Evolutionary conservation across 2,113 vertebrate species (phyloP).

Genomic region (Taurulus bubalis): DNA sequence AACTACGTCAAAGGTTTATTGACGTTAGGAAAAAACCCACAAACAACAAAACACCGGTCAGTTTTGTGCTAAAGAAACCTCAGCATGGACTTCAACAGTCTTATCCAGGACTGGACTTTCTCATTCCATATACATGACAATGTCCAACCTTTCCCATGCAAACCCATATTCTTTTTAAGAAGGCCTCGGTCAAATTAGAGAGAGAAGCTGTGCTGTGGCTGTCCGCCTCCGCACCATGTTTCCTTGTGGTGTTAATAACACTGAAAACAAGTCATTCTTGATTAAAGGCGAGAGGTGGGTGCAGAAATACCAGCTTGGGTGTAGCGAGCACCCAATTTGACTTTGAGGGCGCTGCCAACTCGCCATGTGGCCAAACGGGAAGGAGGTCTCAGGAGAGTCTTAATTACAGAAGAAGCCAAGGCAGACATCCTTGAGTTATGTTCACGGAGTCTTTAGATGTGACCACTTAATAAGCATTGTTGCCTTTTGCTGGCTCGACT

Average conservation of each 20-base stretch:
- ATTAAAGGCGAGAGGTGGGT: slow-evolving; percentile 82
- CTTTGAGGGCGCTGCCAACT: slow-evolving; percentile 78
- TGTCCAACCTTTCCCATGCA: slow-evolving; percentile 71
- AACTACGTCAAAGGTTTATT: slow-evolving; percentile 31
- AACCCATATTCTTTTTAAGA: slow-evolving; percentile 69
- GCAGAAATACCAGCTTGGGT: slow-evolving; percentile 82
- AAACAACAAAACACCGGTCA: slow-evolving; percentile 5
- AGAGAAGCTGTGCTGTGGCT: slow-evolving; percentile 70
- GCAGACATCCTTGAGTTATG: slow-evolving; percentile 75
- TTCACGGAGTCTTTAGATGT: slow-evolving; percentile 65
- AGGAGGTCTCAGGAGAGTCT: slow-evolving; percentile 72
- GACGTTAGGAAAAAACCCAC: slow-evolving; percentile 5
- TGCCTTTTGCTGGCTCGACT: slow-evolving; percentile 45
- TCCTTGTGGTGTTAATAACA: slow-evolving; percentile 81
- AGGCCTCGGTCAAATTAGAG: slow-evolving; percentile 78
- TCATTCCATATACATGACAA: slow-evolving; percentile 39
- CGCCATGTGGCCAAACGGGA: slow-evolving; percentile 70
- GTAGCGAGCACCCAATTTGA: slow-evolving; percentile 73
- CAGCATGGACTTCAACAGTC: background rate
- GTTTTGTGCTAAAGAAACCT: slow-evolving; percentile 16
- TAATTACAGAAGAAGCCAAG: slow-evolving; percentile 79
- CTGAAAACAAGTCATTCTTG: slow-evolving; percentile 75
- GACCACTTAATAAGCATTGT: slow-evolving; percentile 74
- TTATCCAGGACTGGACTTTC: slow-evolving; percentile 35
- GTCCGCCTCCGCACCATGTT: slow-evolving; percentile 75